phyloP scores from a whole-genome alignment of 2,113 vertebrate genomes.

The Cinclus mexicanus region DNA sequence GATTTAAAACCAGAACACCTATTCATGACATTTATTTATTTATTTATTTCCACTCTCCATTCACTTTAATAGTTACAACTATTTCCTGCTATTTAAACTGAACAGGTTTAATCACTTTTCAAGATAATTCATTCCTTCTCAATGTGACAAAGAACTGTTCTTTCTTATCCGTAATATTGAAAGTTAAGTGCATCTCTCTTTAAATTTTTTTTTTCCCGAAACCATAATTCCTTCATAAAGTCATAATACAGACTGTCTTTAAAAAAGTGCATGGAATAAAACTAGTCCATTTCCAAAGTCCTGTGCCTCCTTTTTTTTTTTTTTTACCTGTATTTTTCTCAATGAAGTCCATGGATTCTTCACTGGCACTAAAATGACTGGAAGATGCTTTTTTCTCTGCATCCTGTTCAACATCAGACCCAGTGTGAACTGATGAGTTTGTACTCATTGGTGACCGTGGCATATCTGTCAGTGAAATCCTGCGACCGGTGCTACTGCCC shows the following conservation, averaged over 20 bases:
- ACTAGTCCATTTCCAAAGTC: neutral
- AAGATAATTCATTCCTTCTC: neutral
- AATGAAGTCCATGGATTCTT: slow-evolving; percentile 96
- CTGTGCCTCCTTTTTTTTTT: neutral
- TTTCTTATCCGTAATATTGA: neutral
- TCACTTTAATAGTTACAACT: neutral
- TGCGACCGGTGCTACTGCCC: slow-evolving; percentile 80
- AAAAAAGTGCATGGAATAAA: neutral
- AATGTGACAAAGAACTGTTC: neutral
- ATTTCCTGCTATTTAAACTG: neutral
- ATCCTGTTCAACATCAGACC: slow-evolving; percentile 94
- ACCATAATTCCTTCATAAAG: neutral
- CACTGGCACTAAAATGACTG: slow-evolving; percentile 93
- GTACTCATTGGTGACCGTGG: slow-evolving; percentile 97
- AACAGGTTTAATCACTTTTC: neutral
- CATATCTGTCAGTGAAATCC: slow-evolving; percentile 93
- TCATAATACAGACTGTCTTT: neutral
- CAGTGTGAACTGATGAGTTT: slow-evolving; percentile 95
- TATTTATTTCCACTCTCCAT: neutral
- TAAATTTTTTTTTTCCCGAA: neutral
- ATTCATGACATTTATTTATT: neutral
- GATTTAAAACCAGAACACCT: neutral
- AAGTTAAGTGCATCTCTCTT: neutral
- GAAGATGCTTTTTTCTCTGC: slow-evolving; percentile 87
- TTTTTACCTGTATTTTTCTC: slow-evolving; percentile 82